phyloP scores from a whole-genome alignment of 2,113 vertebrate genomes.

The Rynchops niger region DNA sequence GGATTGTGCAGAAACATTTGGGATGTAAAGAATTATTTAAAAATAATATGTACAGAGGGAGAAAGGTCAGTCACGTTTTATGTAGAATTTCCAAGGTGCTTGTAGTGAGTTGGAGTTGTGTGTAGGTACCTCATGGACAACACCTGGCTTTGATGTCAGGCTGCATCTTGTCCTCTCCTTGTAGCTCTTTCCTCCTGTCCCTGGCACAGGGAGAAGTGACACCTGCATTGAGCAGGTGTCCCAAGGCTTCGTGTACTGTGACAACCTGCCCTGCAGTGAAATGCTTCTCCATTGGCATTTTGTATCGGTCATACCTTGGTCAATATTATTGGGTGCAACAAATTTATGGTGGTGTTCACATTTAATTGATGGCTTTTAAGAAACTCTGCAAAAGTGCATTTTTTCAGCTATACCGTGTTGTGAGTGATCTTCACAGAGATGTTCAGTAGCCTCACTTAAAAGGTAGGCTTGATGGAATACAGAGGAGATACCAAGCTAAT shows the following conservation, averaged over 20 bases:
- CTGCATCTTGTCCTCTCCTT: not conserved
- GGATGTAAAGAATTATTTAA: not conserved
- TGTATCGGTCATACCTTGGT: accelerated
- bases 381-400: not conserved
- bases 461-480: not conserved
- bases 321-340: not conserved
- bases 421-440: not conserved
- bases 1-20: not conserved
- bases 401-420: not conserved
- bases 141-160: not conserved
- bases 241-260: not conserved
- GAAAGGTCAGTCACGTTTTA: not conserved
- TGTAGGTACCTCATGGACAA: not conserved
- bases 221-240: not conserved
- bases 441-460: not conserved
- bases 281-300: not conserved
- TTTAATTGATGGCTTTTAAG: not conserved
- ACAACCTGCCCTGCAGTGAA: not conserved
- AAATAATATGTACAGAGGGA: not conserved
- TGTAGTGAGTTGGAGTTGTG: not conserved
- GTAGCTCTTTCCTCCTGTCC: not conserved
- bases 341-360: not conserved
- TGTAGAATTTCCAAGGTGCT: not conserved
- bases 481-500: not conserved
- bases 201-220: not conserved